phyloP scores from a whole-genome alignment of 2,797 vertebrate species.

The Eupleurogrammus muticus region DNA sequence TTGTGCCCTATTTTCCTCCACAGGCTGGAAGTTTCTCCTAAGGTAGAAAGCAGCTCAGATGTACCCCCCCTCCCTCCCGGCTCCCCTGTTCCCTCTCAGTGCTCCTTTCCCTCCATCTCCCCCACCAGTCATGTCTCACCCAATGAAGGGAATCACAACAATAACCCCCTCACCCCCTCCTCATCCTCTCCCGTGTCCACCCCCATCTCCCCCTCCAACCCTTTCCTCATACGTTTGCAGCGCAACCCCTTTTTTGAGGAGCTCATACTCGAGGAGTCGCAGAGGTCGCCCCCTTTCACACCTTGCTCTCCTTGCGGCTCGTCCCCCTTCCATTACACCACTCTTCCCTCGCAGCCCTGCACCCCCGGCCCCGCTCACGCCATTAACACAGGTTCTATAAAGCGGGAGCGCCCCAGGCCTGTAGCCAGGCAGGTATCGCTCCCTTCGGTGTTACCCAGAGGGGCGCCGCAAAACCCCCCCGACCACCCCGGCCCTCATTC shows the following conservation, averaged over 20 bases:
- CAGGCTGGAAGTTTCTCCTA: conserved; percentile 98
- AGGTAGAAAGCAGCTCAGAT: conserved; percentile 95
- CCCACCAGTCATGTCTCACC: conserved; percentile 77
- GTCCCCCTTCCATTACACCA: conserved; percentile 75
- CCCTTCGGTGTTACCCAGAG: conserved; percentile 73
- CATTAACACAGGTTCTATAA: conserved; percentile 64
- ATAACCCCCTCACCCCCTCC: conserved; percentile 81
- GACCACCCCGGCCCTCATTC: conserved; percentile 63
- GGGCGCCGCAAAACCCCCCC: conserved; percentile 24
- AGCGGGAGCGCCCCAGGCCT: conserved; percentile 79
- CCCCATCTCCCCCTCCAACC: conserved; percentile 89
- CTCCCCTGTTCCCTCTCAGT: conserved; percentile 76
- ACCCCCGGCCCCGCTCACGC: conserved; percentile 37
- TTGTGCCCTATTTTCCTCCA: conserved; percentile 94
- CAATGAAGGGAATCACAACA: conserved; percentile 80
- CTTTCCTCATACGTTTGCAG: conserved; percentile 90
- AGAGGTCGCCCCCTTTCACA: conserved; percentile 90
- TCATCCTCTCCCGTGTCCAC: conserved; percentile 77
- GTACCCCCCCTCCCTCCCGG: conserved; percentile 84
- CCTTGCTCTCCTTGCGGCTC: conserved; percentile 86
- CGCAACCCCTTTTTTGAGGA: conserved; percentile 96
- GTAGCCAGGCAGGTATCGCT: conserved; percentile 83
- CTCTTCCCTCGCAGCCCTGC: conserved; percentile 65
- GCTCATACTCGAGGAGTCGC: conserved; percentile 88
- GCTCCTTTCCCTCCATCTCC: conserved; percentile 75